Evolutionary conservation across 2,113 vertebrate genomes (phyloP), one percentile per base, ranked within the genome.

Genomic region (Morone saxatilis): DNA sequence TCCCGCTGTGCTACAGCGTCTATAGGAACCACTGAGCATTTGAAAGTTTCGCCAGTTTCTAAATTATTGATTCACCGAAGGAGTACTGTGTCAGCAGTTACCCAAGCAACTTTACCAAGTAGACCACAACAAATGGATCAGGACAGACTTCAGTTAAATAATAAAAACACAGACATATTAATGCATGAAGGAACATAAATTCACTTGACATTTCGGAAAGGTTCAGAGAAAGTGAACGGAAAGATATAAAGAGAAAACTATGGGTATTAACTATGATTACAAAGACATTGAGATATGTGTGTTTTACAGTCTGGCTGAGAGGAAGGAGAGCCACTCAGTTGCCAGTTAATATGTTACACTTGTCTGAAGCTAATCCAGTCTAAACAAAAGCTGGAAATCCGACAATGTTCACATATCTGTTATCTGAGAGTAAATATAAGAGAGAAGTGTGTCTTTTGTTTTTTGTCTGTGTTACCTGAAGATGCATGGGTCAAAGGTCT

Each of bases 11-110:
- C 65, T 51, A 57, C 78, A 61, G 50, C 5, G 2, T 85, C 85
- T 47, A 31, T 25, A 92, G 81, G 83, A 89, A 81, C 41, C 87
- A 16, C 71, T 43, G 61, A 54, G 87, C 85, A 71, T 92, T 86
- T 95, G 92, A 93, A 95, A 95, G 94, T 94, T 94, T 93, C 31
- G 9, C 5, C 78, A 25, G 67, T 14, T 86, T 71, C 86, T 98
- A 14, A 97, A 98, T 98, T 96, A 98, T 98, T 98, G 72, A 99
- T 95, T 92, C 22, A 51, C 74, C 14, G 45, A 80, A 92, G 93
- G 95, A 89, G 92, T 96, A 94, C 80, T 80, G 67, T 95, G 91
- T 95, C 95, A 94, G 85, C 88, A 84, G 95, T 96, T 96, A 96
- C 92, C 93, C 89, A 94, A 96, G 96, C 84, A 95, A 93, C 88